Evolutionary conservation across 2,888 invertebrate species (phyloP).

Genomic region (Dendrolimus houi): DNA sequence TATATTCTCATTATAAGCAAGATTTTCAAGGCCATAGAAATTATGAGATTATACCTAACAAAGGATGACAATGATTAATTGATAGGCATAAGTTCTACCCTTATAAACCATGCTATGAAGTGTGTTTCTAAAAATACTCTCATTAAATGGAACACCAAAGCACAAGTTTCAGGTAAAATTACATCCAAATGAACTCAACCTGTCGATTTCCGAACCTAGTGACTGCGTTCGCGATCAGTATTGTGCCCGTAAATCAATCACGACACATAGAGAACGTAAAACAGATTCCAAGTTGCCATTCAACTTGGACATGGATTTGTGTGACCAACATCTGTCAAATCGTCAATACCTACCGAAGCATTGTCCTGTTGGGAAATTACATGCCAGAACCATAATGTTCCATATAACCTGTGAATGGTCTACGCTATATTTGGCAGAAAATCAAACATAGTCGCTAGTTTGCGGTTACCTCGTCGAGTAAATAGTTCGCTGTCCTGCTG

Average conservation of each 20-base stretch:
- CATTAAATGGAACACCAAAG: too few species aligned
- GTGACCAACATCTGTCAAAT: slow-evolving; percentile 15
- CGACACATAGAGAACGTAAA: slow-evolving; percentile 12
- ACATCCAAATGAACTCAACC: not conserved
- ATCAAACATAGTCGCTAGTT: slow-evolving; percentile 18
- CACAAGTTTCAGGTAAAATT: not conserved
- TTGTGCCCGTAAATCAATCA: slow-evolving; percentile 19
- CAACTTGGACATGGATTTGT: slow-evolving; percentile 17
- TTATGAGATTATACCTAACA: too few species aligned
- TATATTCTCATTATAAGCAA: too few species aligned
- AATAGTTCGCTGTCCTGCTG: not conserved
- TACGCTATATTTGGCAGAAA: slow-evolving; percentile 20
- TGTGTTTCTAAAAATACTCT: too few species aligned
- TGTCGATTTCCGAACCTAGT: slow-evolving; percentile 4
- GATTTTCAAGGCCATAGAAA: too few species aligned
- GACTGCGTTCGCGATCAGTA: not conserved
- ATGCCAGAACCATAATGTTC: slow-evolving; percentile 2
- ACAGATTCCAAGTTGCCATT: slow-evolving; percentile 20
- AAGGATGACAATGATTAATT: too few species aligned
- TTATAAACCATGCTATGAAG: too few species aligned
- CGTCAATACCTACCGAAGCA: slow-evolving; percentile 6
- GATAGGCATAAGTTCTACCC: too few species aligned
- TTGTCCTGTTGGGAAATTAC: slow-evolving; percentile 7
- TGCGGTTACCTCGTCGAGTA: slow-evolving; percentile 11
- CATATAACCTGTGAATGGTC: slow-evolving; percentile 6